These are phyloP conservation scores for Macheiramphus alcinus DNA, from an alignment of 2,113 vertebrate genomes.

Conservation along the genomic window DNA sequence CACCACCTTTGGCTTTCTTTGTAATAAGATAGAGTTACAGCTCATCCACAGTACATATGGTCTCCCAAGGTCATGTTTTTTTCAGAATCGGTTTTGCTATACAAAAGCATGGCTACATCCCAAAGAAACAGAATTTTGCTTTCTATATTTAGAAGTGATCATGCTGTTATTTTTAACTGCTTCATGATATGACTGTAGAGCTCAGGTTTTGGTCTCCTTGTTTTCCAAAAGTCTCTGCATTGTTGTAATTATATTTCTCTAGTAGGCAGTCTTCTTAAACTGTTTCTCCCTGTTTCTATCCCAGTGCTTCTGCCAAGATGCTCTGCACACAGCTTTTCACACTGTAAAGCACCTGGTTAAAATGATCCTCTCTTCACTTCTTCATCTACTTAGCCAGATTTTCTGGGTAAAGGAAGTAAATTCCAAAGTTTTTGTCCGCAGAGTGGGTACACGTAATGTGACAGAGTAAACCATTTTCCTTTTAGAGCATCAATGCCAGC, in stretches of 20 bases:
- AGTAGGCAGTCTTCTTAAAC: not conserved
- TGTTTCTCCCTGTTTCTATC: not conserved
- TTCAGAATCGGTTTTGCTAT: not conserved
- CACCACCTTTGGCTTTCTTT: not conserved
- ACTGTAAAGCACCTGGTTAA: not conserved
- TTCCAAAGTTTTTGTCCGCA: not conserved
- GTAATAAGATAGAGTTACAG: not conserved
- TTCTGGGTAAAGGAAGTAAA: not conserved
- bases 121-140: not conserved
- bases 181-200: not conserved
- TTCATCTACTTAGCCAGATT: not conserved
- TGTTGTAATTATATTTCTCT: not conserved
- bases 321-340: not conserved
- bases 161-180: not conserved
- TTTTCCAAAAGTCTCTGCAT: not conserved
- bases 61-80: not conserved
- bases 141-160: not conserved
- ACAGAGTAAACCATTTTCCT: not conserved
- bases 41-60: not conserved
- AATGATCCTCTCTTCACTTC: not conserved
- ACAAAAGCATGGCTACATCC: not conserved
- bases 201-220: not conserved
- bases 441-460: not conserved
- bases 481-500: not conserved
- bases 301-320: not conserved